phyloP scores from a whole-genome alignment of 2,888 invertebrate genomes.

The Leuctra nigra region DNA sequence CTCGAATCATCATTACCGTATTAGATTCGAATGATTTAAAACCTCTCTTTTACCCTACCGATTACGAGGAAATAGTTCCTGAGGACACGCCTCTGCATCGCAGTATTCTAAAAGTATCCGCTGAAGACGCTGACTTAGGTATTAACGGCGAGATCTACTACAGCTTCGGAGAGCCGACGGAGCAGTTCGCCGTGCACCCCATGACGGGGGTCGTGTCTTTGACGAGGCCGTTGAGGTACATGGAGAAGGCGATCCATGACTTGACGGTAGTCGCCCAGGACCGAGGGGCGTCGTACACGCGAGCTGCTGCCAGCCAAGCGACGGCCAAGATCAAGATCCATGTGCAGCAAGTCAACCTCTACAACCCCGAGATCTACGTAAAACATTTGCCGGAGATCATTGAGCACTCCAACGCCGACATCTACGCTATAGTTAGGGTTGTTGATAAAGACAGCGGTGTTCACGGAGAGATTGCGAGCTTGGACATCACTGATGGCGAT shows the following conservation, averaged over 20 bases:
- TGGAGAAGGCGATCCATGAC: slow-evolving; percentile 62
- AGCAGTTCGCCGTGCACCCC: slow-evolving; percentile 88
- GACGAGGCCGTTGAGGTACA: slow-evolving; percentile 67
- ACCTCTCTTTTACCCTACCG: slow-evolving; percentile 86
- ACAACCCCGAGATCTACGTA: slow-evolving; percentile 77
- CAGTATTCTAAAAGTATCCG: slow-evolving; percentile 70
- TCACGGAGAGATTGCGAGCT: slow-evolving; percentile 72
- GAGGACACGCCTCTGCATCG: slow-evolving; percentile 84
- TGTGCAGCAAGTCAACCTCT: slow-evolving; percentile 77
- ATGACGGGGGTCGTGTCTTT: slow-evolving; percentile 82
- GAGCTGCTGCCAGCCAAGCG: slow-evolving; percentile 46
- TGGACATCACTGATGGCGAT: slow-evolving; percentile 86
- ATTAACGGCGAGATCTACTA: slow-evolving; percentile 97
- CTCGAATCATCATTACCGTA: slow-evolving; percentile 62
- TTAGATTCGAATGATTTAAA: slow-evolving; percentile 86
- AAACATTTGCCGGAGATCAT: slow-evolving; percentile 72
- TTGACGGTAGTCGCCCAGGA: slow-evolving; percentile 80
- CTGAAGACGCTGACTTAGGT: slow-evolving; percentile 94
- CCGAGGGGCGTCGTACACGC: slow-evolving; percentile 59
- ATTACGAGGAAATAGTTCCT: slow-evolving; percentile 78
- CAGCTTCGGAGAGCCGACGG: slow-evolving; percentile 73
- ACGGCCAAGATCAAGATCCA: slow-evolving; percentile 69
- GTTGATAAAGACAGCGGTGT: slow-evolving; percentile 75
- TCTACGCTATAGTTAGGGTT: slow-evolving; percentile 85
- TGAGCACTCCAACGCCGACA: slow-evolving; percentile 73